Base-by-base conservation (phyloP, 1,140 invertebrate species). In the Diprion similis region DNA sequence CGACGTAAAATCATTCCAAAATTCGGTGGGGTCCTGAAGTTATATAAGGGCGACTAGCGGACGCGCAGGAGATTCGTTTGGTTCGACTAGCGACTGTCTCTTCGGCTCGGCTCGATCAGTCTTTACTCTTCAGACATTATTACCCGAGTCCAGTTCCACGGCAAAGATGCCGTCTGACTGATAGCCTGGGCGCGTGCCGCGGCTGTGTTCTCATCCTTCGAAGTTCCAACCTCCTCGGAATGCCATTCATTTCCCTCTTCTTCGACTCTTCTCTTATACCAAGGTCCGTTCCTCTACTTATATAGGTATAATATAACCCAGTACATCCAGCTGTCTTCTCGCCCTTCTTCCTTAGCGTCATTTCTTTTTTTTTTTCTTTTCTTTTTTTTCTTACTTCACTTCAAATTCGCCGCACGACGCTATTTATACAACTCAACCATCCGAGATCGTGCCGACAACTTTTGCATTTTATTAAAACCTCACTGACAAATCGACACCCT, bases 81-180 rank as follows among this genome's bases (percentile, higher is more conserved):
- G 51, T 59, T 59, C 51, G 51, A 59, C 24, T 37, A 37, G 24
- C 24, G 24, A 37, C 51, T 59, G 51, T 59, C 51, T 13, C n/a
- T 17, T 59, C n/a, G 3, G 11, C 51, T 59, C 51, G 51, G 11
- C 51, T 59, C 51, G 51, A 59, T 59, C 51, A 59, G 51, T 59
- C 51, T 59, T 59, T 59, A 59, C 51, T 59, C 51, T 59, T 59
- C 8, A 59, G 51, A 59, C 51, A 59, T 59, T 59, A 59, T 59
- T 59, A 59, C 51, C 11, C 51, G 6, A 8, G 51, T 59, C 51
- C 51, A 59, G 51, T 59, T 17, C 24, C 51, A 59, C 51, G 51
- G 51, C 51, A 15, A 59, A 59, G 51, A 59, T 59, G n/a, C 51
- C 8, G 51, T 59, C 51, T 59, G 51, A 59, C 51, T 59, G 51